Conservation (phyloP, 2,113 vertebrate species). For the Morone saxatilis region DNA sequence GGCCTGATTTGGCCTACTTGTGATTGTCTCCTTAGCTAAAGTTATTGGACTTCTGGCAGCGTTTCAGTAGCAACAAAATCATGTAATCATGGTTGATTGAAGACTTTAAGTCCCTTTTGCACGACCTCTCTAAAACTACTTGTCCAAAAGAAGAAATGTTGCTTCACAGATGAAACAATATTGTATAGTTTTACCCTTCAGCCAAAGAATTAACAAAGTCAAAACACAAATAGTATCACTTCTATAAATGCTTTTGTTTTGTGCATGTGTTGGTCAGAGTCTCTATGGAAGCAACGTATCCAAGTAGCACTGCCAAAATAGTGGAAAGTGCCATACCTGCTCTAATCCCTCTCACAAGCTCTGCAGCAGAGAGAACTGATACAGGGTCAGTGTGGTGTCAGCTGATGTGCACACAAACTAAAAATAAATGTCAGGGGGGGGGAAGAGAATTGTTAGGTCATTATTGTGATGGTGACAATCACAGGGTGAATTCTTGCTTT, state of each 20-base stretch:
- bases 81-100: background rate
- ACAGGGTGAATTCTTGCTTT: background rate
- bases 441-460: constrained; percentile 9
- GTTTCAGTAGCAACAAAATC: background rate
- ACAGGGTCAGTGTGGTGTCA: constrained; percentile 35
- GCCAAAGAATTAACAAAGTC: no score
- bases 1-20: background rate
- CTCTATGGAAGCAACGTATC: constrained; percentile 25
- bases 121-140: no score
- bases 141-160: background rate
- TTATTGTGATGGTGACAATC: constrained; percentile 14
- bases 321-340: constrained; percentile 69
- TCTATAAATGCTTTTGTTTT: constrained; percentile 5
- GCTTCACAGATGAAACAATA: background rate
- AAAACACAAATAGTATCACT: background rate
- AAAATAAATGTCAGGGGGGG: constrained; percentile 57
- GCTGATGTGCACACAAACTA: constrained; percentile 56
- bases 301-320: background rate
- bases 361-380: constrained; percentile 35
- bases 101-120: background rate
- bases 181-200: background rate
- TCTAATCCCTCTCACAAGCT: constrained; percentile 62
- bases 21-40: background rate
- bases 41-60: background rate
- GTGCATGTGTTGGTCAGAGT: background rate